Evolutionary conservation across 2,797 vertebrate species (phyloP), one percentile per base, ranked within the genome.

Genomic region (Alfaro cultratus): DNA sequence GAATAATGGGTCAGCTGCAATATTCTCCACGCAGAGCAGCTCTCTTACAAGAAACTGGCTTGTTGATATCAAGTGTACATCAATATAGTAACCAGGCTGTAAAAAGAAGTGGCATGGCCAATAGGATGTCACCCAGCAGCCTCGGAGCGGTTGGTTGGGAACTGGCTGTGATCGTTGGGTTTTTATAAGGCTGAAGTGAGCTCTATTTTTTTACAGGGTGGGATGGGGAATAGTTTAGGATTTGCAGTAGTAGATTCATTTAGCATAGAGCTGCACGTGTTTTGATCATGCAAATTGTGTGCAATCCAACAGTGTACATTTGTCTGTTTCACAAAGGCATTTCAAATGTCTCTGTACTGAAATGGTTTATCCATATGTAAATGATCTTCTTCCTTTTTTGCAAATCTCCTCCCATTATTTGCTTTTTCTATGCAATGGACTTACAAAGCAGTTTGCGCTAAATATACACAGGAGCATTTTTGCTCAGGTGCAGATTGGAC

Each of bases 1-100:
- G 87, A 89, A 85, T 87, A 81, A 78, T 57, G 23, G 64, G 74
- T 80, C 82, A 76, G 80, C 76, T 5, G 31, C 64, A 78, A 81
- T 81, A 78, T 62, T 78, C 74, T 90, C 85, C 79, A 84, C 18
- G 57, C 60, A 34, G n/a, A 77, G 76, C 36, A 74, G 84, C 74
- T 62, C 71, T 51, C 74, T 85, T 82, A 74, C 36, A 70, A 77
- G 31, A 77, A 80, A 80, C 47, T 45, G 85, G 39, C 46, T 77
- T 49, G 68, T 80, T 80, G 78, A 55, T 45, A 81, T 78, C 36
- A 43, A 55, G 5, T 43, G 31, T 21, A 15, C 13, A 80, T 84
- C 53, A 73, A 71, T 77, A 55, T 29, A 64, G 71, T 18, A 80
- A 84, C n/a, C 43, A 62, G 36, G 41, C 46, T 39, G 49, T 74